Evolutionary conservation across 2,113 vertebrate species (phyloP).

Genomic region (Hiodon alosoides): DNA sequence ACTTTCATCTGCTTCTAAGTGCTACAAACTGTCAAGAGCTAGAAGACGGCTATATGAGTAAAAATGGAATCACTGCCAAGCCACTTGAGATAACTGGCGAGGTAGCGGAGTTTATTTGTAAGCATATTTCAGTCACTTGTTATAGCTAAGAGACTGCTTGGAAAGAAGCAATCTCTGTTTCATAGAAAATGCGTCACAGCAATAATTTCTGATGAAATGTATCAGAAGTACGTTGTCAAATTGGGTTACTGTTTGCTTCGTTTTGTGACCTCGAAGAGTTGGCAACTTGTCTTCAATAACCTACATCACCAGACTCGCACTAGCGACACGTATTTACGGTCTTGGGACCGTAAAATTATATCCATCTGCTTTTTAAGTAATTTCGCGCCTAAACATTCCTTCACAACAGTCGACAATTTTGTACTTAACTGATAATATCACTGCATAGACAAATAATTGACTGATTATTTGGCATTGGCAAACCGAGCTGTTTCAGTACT

Average conservation of each 20-base stretch:
- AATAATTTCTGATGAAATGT: conserved; percentile 22
- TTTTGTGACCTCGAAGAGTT: conserved; percentile 28
- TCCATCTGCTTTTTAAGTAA: not conserved
- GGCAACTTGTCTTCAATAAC: conserved; percentile 16
- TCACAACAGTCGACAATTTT: not conserved
- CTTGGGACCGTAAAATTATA: not conserved
- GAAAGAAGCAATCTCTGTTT: not conserved
- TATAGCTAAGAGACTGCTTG: too few species aligned
- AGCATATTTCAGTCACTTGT: conserved; percentile 14
- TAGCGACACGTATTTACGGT: not conserved
- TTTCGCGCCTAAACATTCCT: not conserved
- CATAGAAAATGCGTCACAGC: not conserved
- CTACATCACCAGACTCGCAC: conserved; percentile 1
- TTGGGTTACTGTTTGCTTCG: conserved; percentile 46
- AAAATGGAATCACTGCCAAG: conserved; percentile 36
- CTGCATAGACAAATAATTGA: not conserved
- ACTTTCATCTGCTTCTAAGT: conserved; percentile 13
- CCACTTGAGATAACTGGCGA: conserved; percentile 29
- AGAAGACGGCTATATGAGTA: conserved; percentile 41
- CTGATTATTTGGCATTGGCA: not conserved
- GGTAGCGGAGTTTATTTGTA: conserved; percentile 29
- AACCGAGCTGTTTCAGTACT: not conserved
- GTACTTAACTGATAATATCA: not conserved
- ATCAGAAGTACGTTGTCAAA: conserved; percentile 47
- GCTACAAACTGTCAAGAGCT: conserved; percentile 46